Conservation (phyloP, 37 sponge, comb jelly and placozoan genomes). For the Cladorhizidae sp. region DNA sequence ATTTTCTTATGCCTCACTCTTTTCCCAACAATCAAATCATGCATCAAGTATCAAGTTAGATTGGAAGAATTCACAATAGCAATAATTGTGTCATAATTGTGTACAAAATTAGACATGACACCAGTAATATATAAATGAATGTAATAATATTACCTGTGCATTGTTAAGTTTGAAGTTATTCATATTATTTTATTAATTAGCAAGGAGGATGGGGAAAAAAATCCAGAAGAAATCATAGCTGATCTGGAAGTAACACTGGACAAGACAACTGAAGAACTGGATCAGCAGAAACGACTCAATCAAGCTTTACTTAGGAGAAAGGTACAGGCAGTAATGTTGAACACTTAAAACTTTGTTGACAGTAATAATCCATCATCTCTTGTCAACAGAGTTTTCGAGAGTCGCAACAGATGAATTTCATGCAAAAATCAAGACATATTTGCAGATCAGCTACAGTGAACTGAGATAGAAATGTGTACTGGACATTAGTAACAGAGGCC, state of each 20-base stretch:
- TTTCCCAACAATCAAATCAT: too few relatives aligned
- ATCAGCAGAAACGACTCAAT: slow-evolving; percentile 19
- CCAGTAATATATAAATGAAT: not conserved
- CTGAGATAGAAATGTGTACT: too few relatives aligned
- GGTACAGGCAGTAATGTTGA: not conserved
- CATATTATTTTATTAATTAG: too few relatives aligned
- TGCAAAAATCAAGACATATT: slow-evolving; percentile 11
- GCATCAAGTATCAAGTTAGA: too few relatives aligned
- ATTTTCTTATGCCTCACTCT: too few relatives aligned
- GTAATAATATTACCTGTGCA: too few relatives aligned
- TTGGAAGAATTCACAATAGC: too few relatives aligned
- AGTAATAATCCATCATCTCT: too few relatives aligned
- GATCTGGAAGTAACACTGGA: not conserved
- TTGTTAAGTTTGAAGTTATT: too few relatives aligned
- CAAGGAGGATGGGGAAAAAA: not conserved
- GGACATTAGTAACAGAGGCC: too few relatives aligned
- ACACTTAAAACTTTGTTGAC: not conserved
- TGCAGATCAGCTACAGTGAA: not conserved
- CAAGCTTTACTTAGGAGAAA: slow-evolving; percentile 22
- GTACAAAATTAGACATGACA: not conserved
- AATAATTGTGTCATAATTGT: too few relatives aligned
- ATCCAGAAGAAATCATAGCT: slow-evolving; percentile 1
- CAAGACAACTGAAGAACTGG: slow-evolving; percentile 17
- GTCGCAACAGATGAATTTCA: not conserved
- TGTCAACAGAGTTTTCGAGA: slow-evolving; percentile 12